phyloP scores from a whole-genome alignment of 2,888 invertebrate genomes.

The Conus canariensis region DNA sequence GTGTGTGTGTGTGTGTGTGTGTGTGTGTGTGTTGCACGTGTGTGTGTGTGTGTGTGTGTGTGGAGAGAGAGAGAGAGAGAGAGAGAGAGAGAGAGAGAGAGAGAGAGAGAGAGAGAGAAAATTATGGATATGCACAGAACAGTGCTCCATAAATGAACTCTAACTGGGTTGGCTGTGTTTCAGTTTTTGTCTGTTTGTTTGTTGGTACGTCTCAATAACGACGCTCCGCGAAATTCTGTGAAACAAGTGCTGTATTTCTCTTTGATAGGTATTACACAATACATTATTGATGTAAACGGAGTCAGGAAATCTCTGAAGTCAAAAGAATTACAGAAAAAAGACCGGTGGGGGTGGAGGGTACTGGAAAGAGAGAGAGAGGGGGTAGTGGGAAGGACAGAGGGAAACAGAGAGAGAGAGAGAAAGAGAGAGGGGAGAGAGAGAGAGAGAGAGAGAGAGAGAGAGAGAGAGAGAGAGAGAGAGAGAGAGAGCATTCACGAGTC shows the following conservation, averaged over 20 bases:
- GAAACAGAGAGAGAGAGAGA: background rate
- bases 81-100: slow-evolving; percentile 9
- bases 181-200: no score
- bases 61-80: slow-evolving; percentile 4
- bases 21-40: slow-evolving; percentile 29
- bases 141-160: no score
- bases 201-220: no score
- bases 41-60: slow-evolving; percentile 26
- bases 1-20: slow-evolving; percentile 29
- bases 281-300: no score
- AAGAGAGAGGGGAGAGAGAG: background rate
- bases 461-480: slow-evolving; percentile 32
- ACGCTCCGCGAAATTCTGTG: no score
- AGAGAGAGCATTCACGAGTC: background rate
- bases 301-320: no score
- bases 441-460: slow-evolving; percentile 32
- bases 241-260: no score
- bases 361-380: slow-evolving; percentile 1
- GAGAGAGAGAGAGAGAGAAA: slow-evolving; percentile 35
- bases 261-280: no score
- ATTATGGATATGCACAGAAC: background rate
- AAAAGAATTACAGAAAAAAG: background rate
- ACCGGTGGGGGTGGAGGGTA: background rate
- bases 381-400: background rate
- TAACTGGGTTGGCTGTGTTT: no score